Percentiles rank a stretch among this genome's conserved stretches.
Evolutionary conservation across 2,888 invertebrate genomes (phyloP).

Genomic region (Norana najaformis): DNA sequence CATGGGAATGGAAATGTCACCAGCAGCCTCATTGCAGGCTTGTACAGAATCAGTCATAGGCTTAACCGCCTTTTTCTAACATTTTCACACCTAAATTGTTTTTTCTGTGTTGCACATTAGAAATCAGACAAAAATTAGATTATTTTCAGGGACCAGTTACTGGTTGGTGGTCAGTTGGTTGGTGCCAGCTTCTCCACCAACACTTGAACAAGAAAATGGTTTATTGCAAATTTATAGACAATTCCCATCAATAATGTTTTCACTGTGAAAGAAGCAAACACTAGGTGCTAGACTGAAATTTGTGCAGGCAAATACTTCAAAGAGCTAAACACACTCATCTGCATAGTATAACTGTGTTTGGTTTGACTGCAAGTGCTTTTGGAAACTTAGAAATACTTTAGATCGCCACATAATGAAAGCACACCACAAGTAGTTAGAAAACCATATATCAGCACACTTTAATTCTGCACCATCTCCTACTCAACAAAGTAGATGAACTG

Average conservation of each 20-base stretch:
- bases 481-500: too few relatives aligned
- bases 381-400: background rate
- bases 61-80: background rate
- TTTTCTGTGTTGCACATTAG: background rate
- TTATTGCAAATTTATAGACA: background rate
- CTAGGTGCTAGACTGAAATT: background rate
- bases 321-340: too few relatives aligned
- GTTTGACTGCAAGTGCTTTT: background rate
- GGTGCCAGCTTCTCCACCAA: background rate
- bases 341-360: background rate
- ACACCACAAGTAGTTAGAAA: background rate
- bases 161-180: too few relatives aligned
- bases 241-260: background rate
- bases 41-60: background rate
- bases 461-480: background rate
- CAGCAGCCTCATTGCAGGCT: background rate
- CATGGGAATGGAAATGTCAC: background rate
- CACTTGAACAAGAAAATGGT: too few relatives aligned
- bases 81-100: background rate
- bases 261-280: background rate
- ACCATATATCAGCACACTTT: background rate
- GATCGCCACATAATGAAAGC: conserved; percentile 5
- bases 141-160: background rate
- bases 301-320: background rate
- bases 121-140: too few relatives aligned